Evolutionary conservation across 2,888 invertebrate species (phyloP).

Genomic region (Pyrocoelia pectoralis): DNA sequence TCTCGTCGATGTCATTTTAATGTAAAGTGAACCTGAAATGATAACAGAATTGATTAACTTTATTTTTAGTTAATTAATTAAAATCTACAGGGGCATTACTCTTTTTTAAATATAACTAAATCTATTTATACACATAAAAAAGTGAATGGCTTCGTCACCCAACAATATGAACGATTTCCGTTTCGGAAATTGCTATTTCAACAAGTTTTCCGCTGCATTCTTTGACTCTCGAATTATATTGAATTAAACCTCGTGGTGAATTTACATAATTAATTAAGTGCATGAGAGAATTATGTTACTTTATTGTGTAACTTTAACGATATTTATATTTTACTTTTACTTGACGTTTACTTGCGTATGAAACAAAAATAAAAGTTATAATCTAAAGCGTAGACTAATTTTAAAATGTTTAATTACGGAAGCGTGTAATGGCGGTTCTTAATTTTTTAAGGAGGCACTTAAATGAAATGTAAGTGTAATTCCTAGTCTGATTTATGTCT

Average conservation of each 20-base stretch:
- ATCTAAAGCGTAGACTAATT: no score
- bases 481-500: no score
- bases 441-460: no score
- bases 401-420: no score
- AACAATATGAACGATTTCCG: not conserved
- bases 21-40: constrained; percentile 72
- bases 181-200: not conserved
- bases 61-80: constrained; percentile 12
- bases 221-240: not conserved
- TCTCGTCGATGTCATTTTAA: constrained; percentile 80
- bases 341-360: no score
- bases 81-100: not conserved
- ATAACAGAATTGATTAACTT: constrained; percentile 4
- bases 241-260: not conserved
- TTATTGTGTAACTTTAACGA: no score
- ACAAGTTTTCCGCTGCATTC: not conserved
- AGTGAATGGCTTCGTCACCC: not conserved
- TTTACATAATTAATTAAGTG: no score
- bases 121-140: not conserved
- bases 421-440: no score
- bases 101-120: not conserved
- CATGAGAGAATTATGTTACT: no score
- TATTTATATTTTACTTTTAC: no score
- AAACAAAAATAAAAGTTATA: no score
- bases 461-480: no score